phyloP scores from a whole-genome alignment of 1,140 invertebrate genomes.

The Hormaphis cornu region DNA sequence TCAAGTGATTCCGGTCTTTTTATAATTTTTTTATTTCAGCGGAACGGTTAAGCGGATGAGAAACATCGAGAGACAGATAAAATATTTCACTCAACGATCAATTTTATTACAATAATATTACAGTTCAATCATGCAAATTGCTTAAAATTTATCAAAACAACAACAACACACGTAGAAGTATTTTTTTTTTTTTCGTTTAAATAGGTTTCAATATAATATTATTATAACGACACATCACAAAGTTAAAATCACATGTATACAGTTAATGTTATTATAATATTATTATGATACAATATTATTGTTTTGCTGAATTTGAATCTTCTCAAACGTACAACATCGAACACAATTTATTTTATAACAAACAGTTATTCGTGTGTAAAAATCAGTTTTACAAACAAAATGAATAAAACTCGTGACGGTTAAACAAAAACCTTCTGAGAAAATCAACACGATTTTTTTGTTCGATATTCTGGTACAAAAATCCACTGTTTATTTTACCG shows the following conservation, averaged over 20 bases:
- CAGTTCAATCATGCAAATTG: background rate
- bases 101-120: constrained; percentile 47
- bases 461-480: too few relatives aligned
- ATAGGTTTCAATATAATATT: background rate
- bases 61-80: too few relatives aligned
- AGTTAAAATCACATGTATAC: background rate
- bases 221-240: constrained; percentile 12
- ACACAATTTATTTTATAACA: background rate
- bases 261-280: too few relatives aligned
- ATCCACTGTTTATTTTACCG: too few relatives aligned
- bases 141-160: background rate
- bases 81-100: constrained; percentile 42
- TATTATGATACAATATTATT: too few relatives aligned
- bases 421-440: background rate
- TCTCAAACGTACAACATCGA: background rate
- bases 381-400: background rate
- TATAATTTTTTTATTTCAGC: too few relatives aligned
- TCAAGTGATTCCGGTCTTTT: too few relatives aligned
- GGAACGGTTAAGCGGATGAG: too few relatives aligned
- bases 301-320: background rate
- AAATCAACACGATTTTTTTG: background rate
- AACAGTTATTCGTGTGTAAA: background rate
- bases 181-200: background rate
- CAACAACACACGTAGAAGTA: background rate
- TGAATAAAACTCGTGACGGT: background rate